These are phyloP conservation scores for Carabus problematicus DNA, from an alignment of 2,888 invertebrate genomes.

Conservation along the genomic window DNA sequence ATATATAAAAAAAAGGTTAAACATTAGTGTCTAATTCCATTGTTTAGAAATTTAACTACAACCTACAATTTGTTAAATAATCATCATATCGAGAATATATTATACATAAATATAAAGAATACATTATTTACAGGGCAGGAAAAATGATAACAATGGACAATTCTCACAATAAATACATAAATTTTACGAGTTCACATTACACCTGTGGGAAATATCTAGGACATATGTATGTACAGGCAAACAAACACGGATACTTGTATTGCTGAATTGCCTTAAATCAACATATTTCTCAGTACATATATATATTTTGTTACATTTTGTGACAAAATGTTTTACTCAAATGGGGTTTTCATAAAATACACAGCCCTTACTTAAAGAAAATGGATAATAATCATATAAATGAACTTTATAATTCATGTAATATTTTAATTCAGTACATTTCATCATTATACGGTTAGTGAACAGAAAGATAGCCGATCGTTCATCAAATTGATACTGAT, in stretches of 20 bases:
- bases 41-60: slow-evolving; percentile 24
- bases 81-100: slow-evolving; percentile 35
- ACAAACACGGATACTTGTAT: not conserved
- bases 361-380: slow-evolving; percentile 37
- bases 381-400: not conserved
- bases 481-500: too few relatives aligned
- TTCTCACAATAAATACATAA: slow-evolving; percentile 35
- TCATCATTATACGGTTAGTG: too few relatives aligned
- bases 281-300: not conserved
- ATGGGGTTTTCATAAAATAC: slow-evolving; percentile 38
- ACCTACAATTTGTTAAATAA: slow-evolving; percentile 41
- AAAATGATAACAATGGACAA: slow-evolving; percentile 31
- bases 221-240: not conserved
- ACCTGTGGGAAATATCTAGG: not conserved
- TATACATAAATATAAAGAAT: slow-evolving; percentile 42
- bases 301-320: not conserved
- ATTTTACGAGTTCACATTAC: not conserved
- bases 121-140: slow-evolving; percentile 40
- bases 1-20: slow-evolving; percentile 37
- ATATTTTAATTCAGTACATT: too few relatives aligned
- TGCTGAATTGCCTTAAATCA: not conserved
- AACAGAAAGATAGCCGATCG: too few relatives aligned
- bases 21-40: slow-evolving; percentile 29
- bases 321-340: slow-evolving; percentile 13
- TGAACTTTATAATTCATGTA: not conserved